Evolutionary conservation across 1,140 invertebrate species (phyloP).

Genomic region (Drosophila nikananu): DNA sequence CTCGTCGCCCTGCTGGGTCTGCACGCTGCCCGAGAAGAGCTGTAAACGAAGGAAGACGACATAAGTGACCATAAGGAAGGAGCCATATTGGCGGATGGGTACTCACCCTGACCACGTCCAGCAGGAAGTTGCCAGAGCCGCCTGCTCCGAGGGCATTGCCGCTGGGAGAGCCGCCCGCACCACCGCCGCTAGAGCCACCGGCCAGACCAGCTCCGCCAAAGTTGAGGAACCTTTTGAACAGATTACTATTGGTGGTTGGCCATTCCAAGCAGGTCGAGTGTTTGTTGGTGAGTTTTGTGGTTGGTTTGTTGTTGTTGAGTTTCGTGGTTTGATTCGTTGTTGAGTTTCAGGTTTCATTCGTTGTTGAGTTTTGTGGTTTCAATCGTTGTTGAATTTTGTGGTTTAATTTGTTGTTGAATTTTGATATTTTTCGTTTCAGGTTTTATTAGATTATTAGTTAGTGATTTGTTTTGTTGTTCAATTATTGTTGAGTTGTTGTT

Average conservation of each 20-base stretch:
- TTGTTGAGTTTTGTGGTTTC: conserved; percentile 18
- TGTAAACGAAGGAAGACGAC: conserved; percentile 63
- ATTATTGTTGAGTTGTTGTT: conserved; percentile 28
- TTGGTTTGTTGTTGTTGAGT: conserved; percentile 15
- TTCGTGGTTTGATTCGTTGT: conserved; percentile 24
- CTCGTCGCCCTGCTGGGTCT: conserved; percentile 88
- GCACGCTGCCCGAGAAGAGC: conserved; percentile 90
- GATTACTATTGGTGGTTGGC: conserved; percentile 70
- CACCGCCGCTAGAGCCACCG: conserved; percentile 83
- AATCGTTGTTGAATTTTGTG: conserved; percentile 28
- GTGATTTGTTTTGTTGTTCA: conserved; percentile 14
- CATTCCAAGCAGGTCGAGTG: conserved; percentile 34
- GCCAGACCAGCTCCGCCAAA: conserved; percentile 88
- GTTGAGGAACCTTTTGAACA: conserved; percentile 89
- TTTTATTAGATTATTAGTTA: conserved; percentile 17
- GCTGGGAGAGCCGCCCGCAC: conserved; percentile 58
- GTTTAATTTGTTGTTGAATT: conserved; percentile 26
- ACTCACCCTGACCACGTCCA: conserved; percentile 94
- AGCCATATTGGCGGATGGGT: background rate
- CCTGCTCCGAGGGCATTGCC: conserved; percentile 87
- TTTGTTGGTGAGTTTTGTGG: conserved; percentile 21
- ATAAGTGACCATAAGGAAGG: too few relatives aligned
- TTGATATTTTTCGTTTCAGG: conserved; percentile 3
- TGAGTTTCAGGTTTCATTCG: conserved; percentile 10
- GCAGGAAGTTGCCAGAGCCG: conserved; percentile 94